These are phyloP conservation scores for Timandra comae DNA, from an alignment of 2,888 invertebrate species.

Conservation along the genomic window DNA sequence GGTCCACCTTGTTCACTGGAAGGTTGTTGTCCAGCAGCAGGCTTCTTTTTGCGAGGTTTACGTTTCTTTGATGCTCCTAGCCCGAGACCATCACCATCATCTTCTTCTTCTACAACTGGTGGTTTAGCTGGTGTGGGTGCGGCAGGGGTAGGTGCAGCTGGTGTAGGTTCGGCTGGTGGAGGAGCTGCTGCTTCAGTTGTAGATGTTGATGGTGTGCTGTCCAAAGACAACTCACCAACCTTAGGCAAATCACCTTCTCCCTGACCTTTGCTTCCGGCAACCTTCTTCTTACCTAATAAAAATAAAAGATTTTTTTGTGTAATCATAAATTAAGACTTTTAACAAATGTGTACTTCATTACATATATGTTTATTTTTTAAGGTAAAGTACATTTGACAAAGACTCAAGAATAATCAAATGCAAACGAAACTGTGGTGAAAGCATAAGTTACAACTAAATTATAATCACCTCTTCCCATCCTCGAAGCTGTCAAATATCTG, in stretches of 20 bases:
- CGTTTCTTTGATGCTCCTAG: conserved; percentile 20
- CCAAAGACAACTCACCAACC: conserved; percentile 1
- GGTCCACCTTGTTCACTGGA: neutral
- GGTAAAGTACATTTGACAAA: no score
- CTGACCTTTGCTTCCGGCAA: conserved; percentile 3
- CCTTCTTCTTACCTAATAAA: conserved; percentile 27
- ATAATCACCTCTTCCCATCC: no score
- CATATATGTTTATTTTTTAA: no score
- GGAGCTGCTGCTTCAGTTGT: no score
- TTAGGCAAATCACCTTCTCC: conserved; percentile 11
- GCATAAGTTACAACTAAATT: no score
- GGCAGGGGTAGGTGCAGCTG: neutral
- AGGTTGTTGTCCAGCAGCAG: no score
- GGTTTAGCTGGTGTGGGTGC: conserved; percentile 2
- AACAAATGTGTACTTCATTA: no score
- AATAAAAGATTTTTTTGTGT: neutral
- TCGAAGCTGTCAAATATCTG: no score
- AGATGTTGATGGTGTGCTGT: conserved; percentile 17
- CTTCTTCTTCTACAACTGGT: conserved; percentile 3
- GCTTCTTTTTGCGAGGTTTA: conserved; percentile 20
- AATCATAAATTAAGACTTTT: no score
- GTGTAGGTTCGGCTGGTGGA: neutral
- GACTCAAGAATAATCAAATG: no score
- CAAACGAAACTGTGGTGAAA: no score
- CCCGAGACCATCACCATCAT: conserved; percentile 14